Percentiles rank a stretch among this genome's conserved stretches.
Evolutionary conservation across 2,797 vertebrate species (phyloP).

Genomic region (Todus mexicanus): DNA sequence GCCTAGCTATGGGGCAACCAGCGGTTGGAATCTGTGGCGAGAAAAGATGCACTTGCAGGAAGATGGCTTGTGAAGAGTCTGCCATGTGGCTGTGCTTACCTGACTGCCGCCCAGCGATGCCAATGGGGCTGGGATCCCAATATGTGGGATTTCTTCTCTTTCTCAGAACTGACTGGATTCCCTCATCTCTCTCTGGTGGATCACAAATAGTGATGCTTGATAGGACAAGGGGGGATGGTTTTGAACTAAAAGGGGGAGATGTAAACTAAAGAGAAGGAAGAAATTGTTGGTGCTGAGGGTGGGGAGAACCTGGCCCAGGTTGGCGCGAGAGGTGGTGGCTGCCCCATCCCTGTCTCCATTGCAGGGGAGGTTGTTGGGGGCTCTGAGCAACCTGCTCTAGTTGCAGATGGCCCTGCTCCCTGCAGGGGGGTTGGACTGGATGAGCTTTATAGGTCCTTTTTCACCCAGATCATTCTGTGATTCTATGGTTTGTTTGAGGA

Average conservation of each 20-base stretch:
- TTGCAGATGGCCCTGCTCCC: background rate
- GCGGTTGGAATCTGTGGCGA: background rate
- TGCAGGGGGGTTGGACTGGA: rapidly evolving
- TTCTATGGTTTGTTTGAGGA: background rate
- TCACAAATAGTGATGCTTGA: background rate
- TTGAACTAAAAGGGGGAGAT: background rate
- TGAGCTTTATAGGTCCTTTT: background rate
- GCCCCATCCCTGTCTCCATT: background rate
- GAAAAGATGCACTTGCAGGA: background rate
- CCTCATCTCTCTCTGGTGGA: background rate
- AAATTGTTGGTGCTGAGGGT: rapidly evolving
- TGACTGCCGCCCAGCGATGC: background rate
- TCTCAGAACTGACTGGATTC: background rate
- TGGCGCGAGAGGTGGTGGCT: background rate
- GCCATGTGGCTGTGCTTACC: background rate
- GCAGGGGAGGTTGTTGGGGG: rapidly evolving
- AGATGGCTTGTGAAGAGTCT: background rate
- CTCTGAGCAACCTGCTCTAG: rapidly evolving
- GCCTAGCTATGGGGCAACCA: background rate
- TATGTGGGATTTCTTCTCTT: background rate
- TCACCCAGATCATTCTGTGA: background rate
- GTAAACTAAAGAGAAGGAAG: background rate
- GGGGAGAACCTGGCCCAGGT: rapidly evolving
- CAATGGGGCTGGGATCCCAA: background rate
- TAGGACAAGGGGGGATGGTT: background rate